A percentile compares a stretch with the other conserved stretches of the same genome.
Evolutionary conservation across 2,797 vertebrate species (phyloP).

Genomic region (Cynodonichthys magdalenae): DNA sequence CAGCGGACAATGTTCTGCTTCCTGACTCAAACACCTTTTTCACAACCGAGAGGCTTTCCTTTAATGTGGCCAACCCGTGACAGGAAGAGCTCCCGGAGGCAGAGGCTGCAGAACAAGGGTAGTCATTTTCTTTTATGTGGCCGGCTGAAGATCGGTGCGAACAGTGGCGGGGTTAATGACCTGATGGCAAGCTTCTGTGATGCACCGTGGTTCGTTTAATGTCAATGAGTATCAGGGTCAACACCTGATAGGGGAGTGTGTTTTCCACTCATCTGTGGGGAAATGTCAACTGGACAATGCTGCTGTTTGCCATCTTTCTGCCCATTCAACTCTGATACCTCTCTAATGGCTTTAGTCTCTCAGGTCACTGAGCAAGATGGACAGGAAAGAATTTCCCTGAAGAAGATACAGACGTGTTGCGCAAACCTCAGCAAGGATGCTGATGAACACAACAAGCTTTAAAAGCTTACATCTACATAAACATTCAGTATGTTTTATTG

Average conservation of each 20-base stretch:
- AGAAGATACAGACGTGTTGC: constrained; percentile 1
- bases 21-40: constrained; percentile 61
- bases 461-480: neutral
- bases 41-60: constrained; percentile 33
- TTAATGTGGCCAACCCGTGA: constrained; percentile 47
- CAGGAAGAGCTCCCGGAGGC: constrained; percentile 50
- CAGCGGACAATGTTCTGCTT: constrained; percentile 73
- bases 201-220: constrained; percentile 50
- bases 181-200: constrained; percentile 40
- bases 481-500: too few species aligned
- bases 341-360: constrained; percentile 56
- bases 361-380: constrained; percentile 41
- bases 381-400: constrained; percentile 22
- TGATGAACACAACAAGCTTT: neutral
- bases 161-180: constrained; percentile 37
- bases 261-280: constrained; percentile 46
- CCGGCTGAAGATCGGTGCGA: constrained; percentile 41
- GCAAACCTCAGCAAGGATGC: constrained; percentile 25
- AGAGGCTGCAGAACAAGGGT: constrained; percentile 44
- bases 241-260: constrained; percentile 61
- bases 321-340: constrained; percentile 53
- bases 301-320: constrained; percentile 61
- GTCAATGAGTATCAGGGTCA: constrained; percentile 66
- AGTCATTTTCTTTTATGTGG: constrained; percentile 46
- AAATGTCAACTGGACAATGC: constrained; percentile 75